Conservation (phyloP, 2,888 invertebrate species). For the Podabrus alpinus region DNA sequence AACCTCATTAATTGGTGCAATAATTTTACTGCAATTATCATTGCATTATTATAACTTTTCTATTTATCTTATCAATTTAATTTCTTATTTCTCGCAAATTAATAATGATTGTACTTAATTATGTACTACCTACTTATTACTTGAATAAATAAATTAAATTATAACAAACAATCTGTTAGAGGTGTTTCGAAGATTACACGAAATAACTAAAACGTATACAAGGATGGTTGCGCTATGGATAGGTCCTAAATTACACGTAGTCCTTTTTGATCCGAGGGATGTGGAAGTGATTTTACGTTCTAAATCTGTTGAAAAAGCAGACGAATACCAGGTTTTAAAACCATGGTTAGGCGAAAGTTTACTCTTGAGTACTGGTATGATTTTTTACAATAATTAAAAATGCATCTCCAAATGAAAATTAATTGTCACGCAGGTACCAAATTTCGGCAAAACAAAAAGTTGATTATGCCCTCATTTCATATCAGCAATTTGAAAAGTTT, state of each 20-base stretch:
- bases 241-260: conserved; percentile 36
- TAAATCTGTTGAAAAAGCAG: conserved; percentile 33
- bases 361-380: conserved; percentile 34
- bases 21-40: neutral
- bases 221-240: conserved; percentile 36
- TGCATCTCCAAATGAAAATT: neutral
- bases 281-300: conserved; percentile 35
- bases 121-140: neutral
- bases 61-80: neutral
- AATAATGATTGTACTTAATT: neutral
- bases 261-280: conserved; percentile 36
- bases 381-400: neutral
- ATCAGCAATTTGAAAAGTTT: conserved; percentile 35
- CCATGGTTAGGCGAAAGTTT: conserved; percentile 40
- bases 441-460: conserved; percentile 36
- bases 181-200: conserved; percentile 18
- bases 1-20: neutral
- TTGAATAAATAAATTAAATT: neutral
- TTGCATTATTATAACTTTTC: neutral
- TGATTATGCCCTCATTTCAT: conserved; percentile 38
- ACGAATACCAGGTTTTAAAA: conserved; percentile 35
- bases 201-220: conserved; percentile 20
- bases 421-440: conserved; percentile 29
- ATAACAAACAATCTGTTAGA: too few relatives aligned
- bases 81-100: neutral